phyloP scores from a whole-genome alignment of 2,113 vertebrate genomes.

The Rattus norvegicus region GRCr8 NC_086028.1:60004501-60005000 shows the following conservation, averaged over 20 bases:
- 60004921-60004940: too few relatives aligned
- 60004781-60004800: not conserved
- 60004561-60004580: not conserved
- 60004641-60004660: not conserved
- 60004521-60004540: not conserved
- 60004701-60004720: not conserved
- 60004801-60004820: not conserved
- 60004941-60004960: not conserved
- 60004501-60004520: not conserved
- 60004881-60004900: not conserved
- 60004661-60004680: not conserved
- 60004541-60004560: not conserved
- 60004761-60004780: not conserved
- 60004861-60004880: not conserved
- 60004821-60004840: not conserved
- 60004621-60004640: not conserved
- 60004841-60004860: not conserved
- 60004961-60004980: too few relatives aligned
- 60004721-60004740: not conserved
- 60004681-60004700: not conserved
- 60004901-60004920: slow-evolving; percentile 33
- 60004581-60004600: not conserved
- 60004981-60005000: too few relatives aligned
- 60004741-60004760: not conserved
- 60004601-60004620: not conserved